Evolutionary conservation across 2,888 invertebrate species (phyloP), one percentile per base, ranked within the genome.

Genomic region (Callinectes sapidus): DNA sequence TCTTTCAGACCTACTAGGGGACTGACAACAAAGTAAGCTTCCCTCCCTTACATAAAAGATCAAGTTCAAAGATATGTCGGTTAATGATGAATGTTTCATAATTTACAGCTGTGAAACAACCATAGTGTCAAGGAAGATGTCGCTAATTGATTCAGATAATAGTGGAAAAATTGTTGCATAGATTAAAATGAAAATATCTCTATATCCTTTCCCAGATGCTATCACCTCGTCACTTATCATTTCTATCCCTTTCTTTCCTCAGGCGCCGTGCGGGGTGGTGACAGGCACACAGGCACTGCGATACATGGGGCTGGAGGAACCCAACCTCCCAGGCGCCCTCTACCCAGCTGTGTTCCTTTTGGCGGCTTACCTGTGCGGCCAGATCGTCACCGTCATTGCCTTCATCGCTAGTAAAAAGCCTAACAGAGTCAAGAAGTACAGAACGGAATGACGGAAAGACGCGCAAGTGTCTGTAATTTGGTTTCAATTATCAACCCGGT

Each of bases 201-300:
- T 61, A 23, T 3, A 5, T 55, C 3, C 61, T 23, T 61, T 61
- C 13, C 23, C 61, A 5, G 0, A 6, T 23, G 23, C 6, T 23
- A 23, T 61, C 10, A 10, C 18, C 61, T 61, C 61, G 23, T 61
- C 2, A 61, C 23, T 28, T 28, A 71, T 71, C 28, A 10, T 71
- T n/a, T 28, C 71, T 28, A n/a, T 71, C 42, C 35, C 71, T 71
- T 71, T 23, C 35, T 66, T 54, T 90, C 28, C 16, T 35, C 92
- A 94, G 94, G 94, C 94, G n/a, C 92, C 94, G 5, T 94, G 94
- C 77, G 94, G 94, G 16, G 92, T 94, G 14, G 92, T 92, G 54
- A 94, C 91, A 0, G 94, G 94, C 2, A 28, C 87, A 8, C 94
- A 94, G 87, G 94, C 94, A 8, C 92, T 94, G 14, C 87, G 94